Percentiles rank a stretch among this genome's conserved stretches.
Evolutionary conservation across 2,888 invertebrate genomes (phyloP).

Genomic region (Phanerotoma sp.): DNA sequence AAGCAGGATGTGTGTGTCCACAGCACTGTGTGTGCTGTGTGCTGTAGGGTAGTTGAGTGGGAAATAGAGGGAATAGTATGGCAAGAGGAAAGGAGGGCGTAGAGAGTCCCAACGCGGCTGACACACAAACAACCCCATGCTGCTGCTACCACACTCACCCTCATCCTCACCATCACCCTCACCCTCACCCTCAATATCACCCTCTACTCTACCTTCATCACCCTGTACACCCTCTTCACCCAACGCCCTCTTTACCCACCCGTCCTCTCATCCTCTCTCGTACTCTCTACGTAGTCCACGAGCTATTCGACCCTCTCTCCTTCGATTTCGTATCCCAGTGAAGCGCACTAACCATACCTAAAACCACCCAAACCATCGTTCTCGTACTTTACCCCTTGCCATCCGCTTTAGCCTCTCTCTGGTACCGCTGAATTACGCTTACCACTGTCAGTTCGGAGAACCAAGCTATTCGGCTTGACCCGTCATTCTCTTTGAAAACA

Average conservation of each 20-base stretch:
- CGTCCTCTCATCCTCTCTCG: slow-evolving; percentile 22
- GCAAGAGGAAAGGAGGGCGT: slow-evolving; percentile 27
- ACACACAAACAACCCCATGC: slow-evolving; percentile 53
- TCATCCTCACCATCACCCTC: slow-evolving; percentile 24
- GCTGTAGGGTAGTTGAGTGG: slow-evolving; percentile 44
- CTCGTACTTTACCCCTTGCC: slow-evolving; percentile 19
- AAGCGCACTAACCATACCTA: slow-evolving; percentile 6
- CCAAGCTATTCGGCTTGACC: neutral
- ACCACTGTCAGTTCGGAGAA: slow-evolving; percentile 11
- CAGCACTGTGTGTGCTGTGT: slow-evolving; percentile 28
- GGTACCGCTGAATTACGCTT: slow-evolving; percentile 48
- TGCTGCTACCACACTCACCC: slow-evolving; percentile 3
- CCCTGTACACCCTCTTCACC: slow-evolving; percentile 32
- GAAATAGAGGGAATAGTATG: slow-evolving; percentile 38
- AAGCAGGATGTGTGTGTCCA: slow-evolving; percentile 30
- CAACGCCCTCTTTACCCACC: slow-evolving; percentile 33
- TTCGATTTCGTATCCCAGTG: slow-evolving; percentile 14
- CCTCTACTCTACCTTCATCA: slow-evolving; percentile 28
- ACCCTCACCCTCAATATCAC: slow-evolving; percentile 24
- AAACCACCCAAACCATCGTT: slow-evolving; percentile 9
- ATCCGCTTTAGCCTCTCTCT: slow-evolving; percentile 39
- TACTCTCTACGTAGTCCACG: slow-evolving; percentile 7
- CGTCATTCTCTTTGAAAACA: neutral
- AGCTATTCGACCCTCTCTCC: slow-evolving; percentile 25
- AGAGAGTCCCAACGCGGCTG: slow-evolving; percentile 54